A percentile compares a stretch with the other conserved stretches of the same genome.
Evolutionary conservation across 2,113 vertebrate species (phyloP).

Genomic region (Crotophaga sulcirostris): DNA sequence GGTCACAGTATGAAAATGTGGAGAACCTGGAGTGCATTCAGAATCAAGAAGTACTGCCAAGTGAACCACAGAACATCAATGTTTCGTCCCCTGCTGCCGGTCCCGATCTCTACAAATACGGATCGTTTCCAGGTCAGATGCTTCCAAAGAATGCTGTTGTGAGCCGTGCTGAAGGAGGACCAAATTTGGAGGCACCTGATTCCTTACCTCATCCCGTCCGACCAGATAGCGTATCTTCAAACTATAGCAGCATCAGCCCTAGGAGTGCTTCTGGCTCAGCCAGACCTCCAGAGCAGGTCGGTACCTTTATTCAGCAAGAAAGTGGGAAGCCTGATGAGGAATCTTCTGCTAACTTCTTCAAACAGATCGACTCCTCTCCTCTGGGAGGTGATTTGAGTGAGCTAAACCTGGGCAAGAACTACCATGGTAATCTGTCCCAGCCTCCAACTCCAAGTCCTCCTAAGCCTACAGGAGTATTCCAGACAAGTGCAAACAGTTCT

Average conservation of each 20-base stretch:
- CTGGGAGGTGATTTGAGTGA: constrained; percentile 70
- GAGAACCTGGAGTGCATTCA: constrained; percentile 93
- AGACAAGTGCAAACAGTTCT: constrained; percentile 94
- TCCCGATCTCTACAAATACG: constrained; percentile 47
- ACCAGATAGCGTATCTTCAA: constrained; percentile 88
- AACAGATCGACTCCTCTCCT: constrained; percentile 93
- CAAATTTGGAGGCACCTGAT: constrained; percentile 88
- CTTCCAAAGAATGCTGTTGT: constrained; percentile 36
- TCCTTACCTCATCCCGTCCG: constrained; percentile 70
- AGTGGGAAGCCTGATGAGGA: constrained; percentile 87
- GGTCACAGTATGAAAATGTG: constrained; percentile 80
- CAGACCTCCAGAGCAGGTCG: constrained; percentile 80
- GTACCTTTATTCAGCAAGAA: constrained; percentile 96
- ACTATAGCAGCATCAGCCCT: constrained; percentile 86
- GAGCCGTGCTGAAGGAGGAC: constrained; percentile 78
- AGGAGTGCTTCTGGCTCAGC: constrained; percentile 71
- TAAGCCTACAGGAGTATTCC: constrained; percentile 92
- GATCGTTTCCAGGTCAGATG: constrained; percentile 11
- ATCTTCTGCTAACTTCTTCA: constrained; percentile 84
- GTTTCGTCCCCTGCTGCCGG: background rate
- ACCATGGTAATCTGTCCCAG: constrained; percentile 69
- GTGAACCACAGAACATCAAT: constrained; percentile 67
- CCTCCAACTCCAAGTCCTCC: constrained; percentile 91
- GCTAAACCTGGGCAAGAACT: constrained; percentile 65
- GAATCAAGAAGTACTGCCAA: constrained; percentile 91